A percentile compares a stretch with the other conserved stretches of the same genome.
phyloP scores from a whole-genome alignment of 2,113 vertebrate species.

The Nothobranchius kuhntae region DNA sequence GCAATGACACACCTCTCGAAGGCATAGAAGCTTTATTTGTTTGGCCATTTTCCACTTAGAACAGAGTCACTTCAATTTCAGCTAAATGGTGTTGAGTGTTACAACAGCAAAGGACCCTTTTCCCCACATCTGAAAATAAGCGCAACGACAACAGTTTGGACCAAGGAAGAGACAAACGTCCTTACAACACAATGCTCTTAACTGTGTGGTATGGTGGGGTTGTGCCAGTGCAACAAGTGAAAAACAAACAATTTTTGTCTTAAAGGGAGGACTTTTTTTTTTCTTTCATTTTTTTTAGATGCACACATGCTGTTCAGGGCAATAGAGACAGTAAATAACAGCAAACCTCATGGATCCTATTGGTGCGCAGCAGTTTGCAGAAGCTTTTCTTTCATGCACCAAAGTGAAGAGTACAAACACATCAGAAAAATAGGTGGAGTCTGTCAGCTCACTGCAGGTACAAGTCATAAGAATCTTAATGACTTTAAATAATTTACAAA shows the following conservation, averaged over 20 bases:
- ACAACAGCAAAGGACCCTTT: slow-evolving; percentile 68
- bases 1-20: slow-evolving; percentile 35
- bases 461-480: slow-evolving; percentile 30
- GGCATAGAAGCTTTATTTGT: slow-evolving; percentile 73
- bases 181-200: slow-evolving; percentile 51
- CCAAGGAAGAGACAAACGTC: slow-evolving; percentile 55
- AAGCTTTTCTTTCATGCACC: slow-evolving; percentile 49
- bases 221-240: slow-evolving; percentile 31
- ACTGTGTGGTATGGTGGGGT: slow-evolving; percentile 22
- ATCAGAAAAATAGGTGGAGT: slow-evolving; percentile 13
- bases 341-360: slow-evolving; percentile 9
- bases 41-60: slow-evolving; percentile 66
- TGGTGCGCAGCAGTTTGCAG: slow-evolving; percentile 4
- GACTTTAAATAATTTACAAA: slow-evolving; percentile 58
- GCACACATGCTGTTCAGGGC: slow-evolving; percentile 24
- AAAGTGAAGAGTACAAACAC: slow-evolving; percentile 31
- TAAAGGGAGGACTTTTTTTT: slow-evolving; percentile 41
- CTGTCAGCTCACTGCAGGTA: slow-evolving; percentile 6
- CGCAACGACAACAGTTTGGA: slow-evolving; percentile 62
- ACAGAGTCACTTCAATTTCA: slow-evolving; percentile 64
- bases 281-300: slow-evolving; percentile 36
- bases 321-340: slow-evolving; percentile 9
- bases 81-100: slow-evolving; percentile 52
- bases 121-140: slow-evolving; percentile 60
- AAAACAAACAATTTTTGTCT: slow-evolving; percentile 18